Conservation (phyloP, 2,888 invertebrate genomes). For the Himalopsyche kuldschensis region DNA sequence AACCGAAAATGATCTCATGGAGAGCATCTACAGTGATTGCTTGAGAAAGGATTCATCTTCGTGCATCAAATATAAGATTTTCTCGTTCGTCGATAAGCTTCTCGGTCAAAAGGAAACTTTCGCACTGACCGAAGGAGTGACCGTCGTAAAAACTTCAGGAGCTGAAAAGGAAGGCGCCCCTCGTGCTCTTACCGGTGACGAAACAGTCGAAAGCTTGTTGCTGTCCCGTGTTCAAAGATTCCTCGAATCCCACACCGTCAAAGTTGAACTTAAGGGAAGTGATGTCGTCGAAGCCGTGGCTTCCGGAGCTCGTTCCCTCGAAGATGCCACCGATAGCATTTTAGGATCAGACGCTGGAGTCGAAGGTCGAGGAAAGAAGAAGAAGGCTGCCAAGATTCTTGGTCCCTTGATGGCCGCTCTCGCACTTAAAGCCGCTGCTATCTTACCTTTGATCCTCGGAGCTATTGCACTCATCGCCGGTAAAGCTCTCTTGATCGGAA, state of each 20-base stretch:
- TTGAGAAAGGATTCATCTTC: slow-evolving; percentile 80
- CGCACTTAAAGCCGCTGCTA: slow-evolving; percentile 76
- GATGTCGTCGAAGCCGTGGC: slow-evolving; percentile 81
- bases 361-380: slow-evolving; percentile 75
- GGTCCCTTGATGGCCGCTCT: slow-evolving; percentile 76
- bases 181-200: slow-evolving; percentile 67
- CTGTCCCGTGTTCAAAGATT: slow-evolving; percentile 73
- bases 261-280: slow-evolving; percentile 81
- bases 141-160: slow-evolving; percentile 75
- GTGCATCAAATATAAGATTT: slow-evolving; percentile 85
- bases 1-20: slow-evolving; percentile 77
- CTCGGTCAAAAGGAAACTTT: slow-evolving; percentile 79
- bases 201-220: slow-evolving; percentile 66
- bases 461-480: slow-evolving; percentile 84
- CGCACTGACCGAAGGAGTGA: slow-evolving; percentile 79
- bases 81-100: slow-evolving; percentile 84
- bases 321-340: slow-evolving; percentile 69
- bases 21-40: slow-evolving; percentile 76
- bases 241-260: slow-evolving; percentile 77
- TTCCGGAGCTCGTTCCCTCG: slow-evolving; percentile 78
- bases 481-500: slow-evolving; percentile 81
- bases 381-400: slow-evolving; percentile 76
- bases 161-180: slow-evolving; percentile 76
- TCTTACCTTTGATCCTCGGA: slow-evolving; percentile 77
- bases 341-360: slow-evolving; percentile 63